Base-by-base conservation (phyloP, 1,140 invertebrate genomes). In the Magallana angulata region DNA sequence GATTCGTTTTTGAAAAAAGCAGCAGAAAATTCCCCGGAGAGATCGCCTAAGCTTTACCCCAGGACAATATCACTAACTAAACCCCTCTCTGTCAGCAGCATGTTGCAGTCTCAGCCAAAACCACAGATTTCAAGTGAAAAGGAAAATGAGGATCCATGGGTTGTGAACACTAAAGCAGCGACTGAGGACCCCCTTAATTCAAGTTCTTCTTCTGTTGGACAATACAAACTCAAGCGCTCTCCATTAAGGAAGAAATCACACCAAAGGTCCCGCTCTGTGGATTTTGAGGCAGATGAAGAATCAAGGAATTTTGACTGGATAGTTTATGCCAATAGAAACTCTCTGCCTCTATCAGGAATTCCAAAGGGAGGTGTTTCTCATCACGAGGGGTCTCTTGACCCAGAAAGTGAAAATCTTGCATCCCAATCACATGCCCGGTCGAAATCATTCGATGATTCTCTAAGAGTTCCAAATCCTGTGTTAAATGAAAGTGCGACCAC, bases 281-380 rank as follows among this genome's bases (percentile, higher is more conserved):
- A 87, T 16, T 86, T 81, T 84, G 85, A 86, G 57, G 86, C 87
- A 8, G 91, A 91, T 68, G 87, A 87, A n/a, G 48, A 58, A 12
- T 83, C 86, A 18, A 80, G 86, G 12, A 92, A 91, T 89, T 85
- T 92, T 56, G 91, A 93, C 84, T 93, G 92, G 92, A 56, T 92
- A n/a, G 92, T 93, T 59, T 93, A 93, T 86, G 85, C 91, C 0
- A 93, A 92, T 57, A 89, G 92, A 86, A 93, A 91, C 86, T 88
- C 89, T 1, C 62, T 87, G 9, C 85, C 88, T 24, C 82, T 89
- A 4, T 82, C 83, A 56, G 88, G 88, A 76, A 85, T 87, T 71
- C 57, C 86, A 48, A 48, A 76, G 30, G 88, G 71, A 82, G 48
- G 83, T 58, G 57, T 87, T 16, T 84, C 85, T 80, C 86, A 86